Conservation (phyloP, 1,140 invertebrate genomes). For the Asobara japonica region DNA sequence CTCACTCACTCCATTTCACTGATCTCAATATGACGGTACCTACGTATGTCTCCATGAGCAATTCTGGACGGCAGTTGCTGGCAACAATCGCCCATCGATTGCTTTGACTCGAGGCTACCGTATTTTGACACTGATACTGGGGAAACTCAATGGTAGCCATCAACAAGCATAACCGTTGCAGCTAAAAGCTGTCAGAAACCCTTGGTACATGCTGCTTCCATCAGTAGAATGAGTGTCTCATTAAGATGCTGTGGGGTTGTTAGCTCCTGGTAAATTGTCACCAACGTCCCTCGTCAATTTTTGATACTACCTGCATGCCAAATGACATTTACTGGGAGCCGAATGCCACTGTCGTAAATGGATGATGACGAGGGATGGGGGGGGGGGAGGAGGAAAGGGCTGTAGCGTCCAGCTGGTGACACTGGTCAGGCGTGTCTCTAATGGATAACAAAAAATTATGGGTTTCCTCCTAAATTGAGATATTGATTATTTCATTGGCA, state of each 20-base stretch:
- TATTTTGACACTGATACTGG: slow-evolving; percentile 2
- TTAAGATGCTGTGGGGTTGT: background rate
- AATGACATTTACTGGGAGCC: too few relatives aligned
- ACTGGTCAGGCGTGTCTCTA: too few relatives aligned
- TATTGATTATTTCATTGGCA: too few relatives aligned
- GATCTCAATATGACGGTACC: background rate
- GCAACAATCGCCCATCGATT: background rate
- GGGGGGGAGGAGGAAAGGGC: too few relatives aligned
- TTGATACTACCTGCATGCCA: too few relatives aligned
- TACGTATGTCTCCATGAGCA: background rate
- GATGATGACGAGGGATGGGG: too few relatives aligned
- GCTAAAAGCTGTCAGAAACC: background rate
- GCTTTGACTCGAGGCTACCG: background rate
- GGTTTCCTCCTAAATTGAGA: too few relatives aligned
- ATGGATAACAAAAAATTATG: too few relatives aligned
- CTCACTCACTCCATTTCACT: background rate
- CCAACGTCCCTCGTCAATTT: too few relatives aligned
- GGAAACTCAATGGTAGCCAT: background rate
- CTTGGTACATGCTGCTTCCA: background rate
- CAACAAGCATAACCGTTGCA: background rate
- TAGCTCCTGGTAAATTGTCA: too few relatives aligned
- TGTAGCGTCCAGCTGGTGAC: too few relatives aligned
- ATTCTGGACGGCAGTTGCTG: background rate
- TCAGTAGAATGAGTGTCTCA: background rate
- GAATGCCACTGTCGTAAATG: too few relatives aligned